Percentiles rank a stretch among this genome's conserved stretches.
Conservation (phyloP, 1,140 invertebrate species). For the Pseudoatta argentina region DNA sequence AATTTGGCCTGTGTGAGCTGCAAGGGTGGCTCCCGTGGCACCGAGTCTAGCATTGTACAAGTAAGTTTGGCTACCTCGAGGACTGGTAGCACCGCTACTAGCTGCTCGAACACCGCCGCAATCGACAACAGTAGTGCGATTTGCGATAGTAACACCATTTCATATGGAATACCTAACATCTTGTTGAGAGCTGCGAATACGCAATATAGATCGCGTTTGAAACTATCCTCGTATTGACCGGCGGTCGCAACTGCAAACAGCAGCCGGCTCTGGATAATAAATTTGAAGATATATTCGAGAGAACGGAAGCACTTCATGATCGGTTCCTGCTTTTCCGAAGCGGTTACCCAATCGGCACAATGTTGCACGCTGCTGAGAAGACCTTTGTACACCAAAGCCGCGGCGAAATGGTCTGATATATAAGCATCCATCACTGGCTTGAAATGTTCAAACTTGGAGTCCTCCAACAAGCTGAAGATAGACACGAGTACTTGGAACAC, state of each 20-base stretch:
- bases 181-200: slow-evolving; percentile 92
- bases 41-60: slow-evolving; percentile 90
- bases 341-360: slow-evolving; percentile 95
- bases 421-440: slow-evolving; percentile 98
- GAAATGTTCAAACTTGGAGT: slow-evolving; percentile 97
- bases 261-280: slow-evolving; percentile 96
- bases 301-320: slow-evolving; percentile 96
- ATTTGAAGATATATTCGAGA: slow-evolving; percentile 97
- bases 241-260: slow-evolving; percentile 96
- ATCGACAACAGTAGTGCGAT: slow-evolving; percentile 89
- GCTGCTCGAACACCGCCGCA: slow-evolving; percentile 88
- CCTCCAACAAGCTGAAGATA: slow-evolving; percentile 96
- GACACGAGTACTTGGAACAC: slow-evolving; percentile 95
- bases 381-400: slow-evolving; percentile 97
- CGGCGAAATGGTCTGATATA: slow-evolving; percentile 97
- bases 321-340: slow-evolving; percentile 94
- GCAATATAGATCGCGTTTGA: slow-evolving; percentile 91
- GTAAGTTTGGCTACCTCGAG: slow-evolving; percentile 90
- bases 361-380: slow-evolving; percentile 95
- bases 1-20: slow-evolving; percentile 91
- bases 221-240: slow-evolving; percentile 95
- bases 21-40: slow-evolving; percentile 88
- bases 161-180: slow-evolving; percentile 91
- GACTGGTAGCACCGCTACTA: slow-evolving; percentile 88
- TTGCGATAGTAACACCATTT: slow-evolving; percentile 92